Base-by-base conservation (phyloP, 2,888 invertebrate species). In the Euplexia lucipara region DNA sequence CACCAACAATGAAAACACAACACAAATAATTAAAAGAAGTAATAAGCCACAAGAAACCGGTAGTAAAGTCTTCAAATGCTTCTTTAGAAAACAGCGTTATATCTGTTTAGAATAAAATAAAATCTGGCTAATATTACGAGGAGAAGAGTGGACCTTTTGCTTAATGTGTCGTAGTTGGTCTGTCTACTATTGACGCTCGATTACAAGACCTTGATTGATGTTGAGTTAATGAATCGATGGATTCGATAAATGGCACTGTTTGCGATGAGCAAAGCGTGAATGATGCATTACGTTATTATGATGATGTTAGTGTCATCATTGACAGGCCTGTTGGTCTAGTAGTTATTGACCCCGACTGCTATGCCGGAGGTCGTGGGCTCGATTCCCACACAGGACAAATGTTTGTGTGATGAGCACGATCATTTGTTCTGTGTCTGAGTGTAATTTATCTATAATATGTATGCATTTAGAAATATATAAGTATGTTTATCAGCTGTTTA, bases 201-300 rank as follows among this genome's bases (percentile, higher is more conserved):
- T 77, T 59, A 79, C 58, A 44, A 44, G 37, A 54, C 37, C 45
- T 51, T 74, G 75, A 74, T 67, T 57, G 58, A 76, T 70, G 71
- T 56, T 44, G 18, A 59, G 42, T 52, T 73, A 73, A 75, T 72
- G 62, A 62, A 54, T 72, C 34, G 49, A 54, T 44, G 20, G 57
- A n/a, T 47, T 54, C 73, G 18, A 63, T 67, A 54, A 73, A 73
- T 54, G 44, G 47, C 42, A 34, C 14, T 20, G 51, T 56, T 70
- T 47, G 56, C 34, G 35, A 20, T 32, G 10, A 5, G 22, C 10
- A 48, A 22, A 14, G 37, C 35, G 22, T 20, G 12, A 64, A 41
- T 35, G 30, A 22, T 47, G 39, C 30, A 10, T 45, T 22, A 1
- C 12, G 37, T 69, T 59, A 47, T 34, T 12, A 16, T 39, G 2